Conservation (phyloP, 2,888 invertebrate species). For the Endomychus coccineus region DNA sequence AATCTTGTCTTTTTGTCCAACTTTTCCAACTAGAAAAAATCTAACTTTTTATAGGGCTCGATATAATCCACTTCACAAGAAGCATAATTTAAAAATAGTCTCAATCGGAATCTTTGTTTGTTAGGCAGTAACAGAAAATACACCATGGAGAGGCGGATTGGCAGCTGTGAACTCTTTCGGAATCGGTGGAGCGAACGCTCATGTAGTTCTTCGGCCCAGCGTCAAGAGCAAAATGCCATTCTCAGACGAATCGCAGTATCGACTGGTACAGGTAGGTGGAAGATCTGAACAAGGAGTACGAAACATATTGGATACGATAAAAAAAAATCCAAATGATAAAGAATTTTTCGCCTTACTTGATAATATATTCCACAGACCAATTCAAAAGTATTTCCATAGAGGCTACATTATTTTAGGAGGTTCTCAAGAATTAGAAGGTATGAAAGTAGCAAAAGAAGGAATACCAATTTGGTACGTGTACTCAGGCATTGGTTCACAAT, state of each 20-base stretch:
- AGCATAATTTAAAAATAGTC: too few relatives aligned
- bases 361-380: slow-evolving; percentile 57
- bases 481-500: slow-evolving; percentile 63
- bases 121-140: slow-evolving; percentile 47
- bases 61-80: too few relatives aligned
- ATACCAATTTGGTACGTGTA: slow-evolving; percentile 58
- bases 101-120: too few relatives aligned
- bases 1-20: too few relatives aligned
- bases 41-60: too few relatives aligned
- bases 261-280: slow-evolving; percentile 47
- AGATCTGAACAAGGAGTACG: slow-evolving; percentile 72
- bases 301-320: slow-evolving; percentile 53
- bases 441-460: slow-evolving; percentile 12
- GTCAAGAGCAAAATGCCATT: slow-evolving; percentile 34
- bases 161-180: slow-evolving; percentile 59
- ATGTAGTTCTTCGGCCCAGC: slow-evolving; percentile 44
- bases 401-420: slow-evolving; percentile 52
- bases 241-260: slow-evolving; percentile 29
- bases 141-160: slow-evolving; percentile 47
- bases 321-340: slow-evolving; percentile 52
- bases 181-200: slow-evolving; percentile 56
- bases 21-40: too few relatives aligned
- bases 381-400: slow-evolving; percentile 67
- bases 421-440: slow-evolving; percentile 6
- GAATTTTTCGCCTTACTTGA: slow-evolving; percentile 67